Evolutionary conservation across 2,888 invertebrate genomes (phyloP), one percentile per base, ranked within the genome.

Genomic region (Cryptocephalus moraei): DNA sequence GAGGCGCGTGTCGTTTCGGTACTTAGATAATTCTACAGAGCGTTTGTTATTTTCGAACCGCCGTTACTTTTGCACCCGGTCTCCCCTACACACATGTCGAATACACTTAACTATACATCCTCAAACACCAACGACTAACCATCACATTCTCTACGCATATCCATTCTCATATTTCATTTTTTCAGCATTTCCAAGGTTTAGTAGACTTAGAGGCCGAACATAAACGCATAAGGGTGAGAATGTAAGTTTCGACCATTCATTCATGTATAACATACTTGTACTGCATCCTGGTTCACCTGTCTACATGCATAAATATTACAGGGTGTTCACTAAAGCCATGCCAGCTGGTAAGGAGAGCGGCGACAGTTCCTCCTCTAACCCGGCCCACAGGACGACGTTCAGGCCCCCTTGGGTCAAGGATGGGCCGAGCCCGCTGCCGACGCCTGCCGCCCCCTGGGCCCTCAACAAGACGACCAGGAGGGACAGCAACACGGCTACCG

Each of bases 371-470:
- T 53, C 69, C 73, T 56, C 56, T 39, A 68, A 73, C 22, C 51
- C 62, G n/a, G 63, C 61, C 8, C 77, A 78, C 62, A 73, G 84
- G 52, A 82, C 82, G 53, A 81, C 80, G 50, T 83, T 81, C 66
- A 73, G 84, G 52, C 84, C 86, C 36, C 85, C 86, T 8, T 86
- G 86, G 82, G 84, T 86, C 44, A 84, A 84, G 62, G 82, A 79
- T 51, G 76, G 75, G 11, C 79, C 81, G 12, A 67, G 78, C 2
- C 75, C 73, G 9, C 71, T 73, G 65, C 76, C 79, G 8, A 59
- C 73, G 2, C 32, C 55, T 10, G 71, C 78, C 0, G 80, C 81
- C 8, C 74, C 82, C 1, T 83, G 82, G 82, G 75, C 78, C 9
- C 73, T 80, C 53, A 78, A 74, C 59, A 75, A 75, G 68, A 14